phyloP scores from a whole-genome alignment of 2,113 vertebrate genomes.

The Calidris pygmaea region DNA sequence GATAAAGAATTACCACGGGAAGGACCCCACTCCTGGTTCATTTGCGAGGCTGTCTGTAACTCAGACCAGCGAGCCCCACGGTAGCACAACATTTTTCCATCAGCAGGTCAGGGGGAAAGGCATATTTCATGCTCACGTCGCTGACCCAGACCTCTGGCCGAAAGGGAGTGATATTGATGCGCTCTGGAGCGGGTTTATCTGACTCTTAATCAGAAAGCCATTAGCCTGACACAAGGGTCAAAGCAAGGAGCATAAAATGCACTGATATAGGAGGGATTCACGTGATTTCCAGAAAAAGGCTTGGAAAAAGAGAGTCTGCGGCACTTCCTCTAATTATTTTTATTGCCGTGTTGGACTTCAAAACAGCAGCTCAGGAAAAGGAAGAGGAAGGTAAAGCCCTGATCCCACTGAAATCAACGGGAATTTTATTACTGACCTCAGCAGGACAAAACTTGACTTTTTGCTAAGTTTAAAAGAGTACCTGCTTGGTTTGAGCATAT shows the following conservation, averaged over 20 bases:
- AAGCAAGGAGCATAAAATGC: conserved; percentile 9
- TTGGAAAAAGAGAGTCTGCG: conserved; percentile 28
- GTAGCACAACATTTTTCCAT: neutral
- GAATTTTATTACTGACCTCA: conserved; percentile 28
- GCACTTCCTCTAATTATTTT: conserved; percentile 61
- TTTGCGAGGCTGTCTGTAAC: neutral
- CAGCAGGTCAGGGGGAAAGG: neutral
- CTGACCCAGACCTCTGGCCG: neutral
- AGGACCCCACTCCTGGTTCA: neutral
- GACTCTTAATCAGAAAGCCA: conserved; percentile 34
- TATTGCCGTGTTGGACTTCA: conserved; percentile 42
- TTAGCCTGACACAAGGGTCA: conserved; percentile 53
- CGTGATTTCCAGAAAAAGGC: neutral
- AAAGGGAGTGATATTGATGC: neutral
- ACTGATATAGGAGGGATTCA: neutral
- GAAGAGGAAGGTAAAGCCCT: neutral
- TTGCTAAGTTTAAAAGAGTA: neutral
- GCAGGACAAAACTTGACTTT: neutral
- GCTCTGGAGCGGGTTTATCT: conserved; percentile 33
- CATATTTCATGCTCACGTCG: neutral
- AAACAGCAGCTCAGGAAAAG: conserved; percentile 38
- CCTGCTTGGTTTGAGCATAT: neutral
- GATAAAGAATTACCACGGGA: neutral
- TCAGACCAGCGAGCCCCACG: neutral
- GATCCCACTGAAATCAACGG: neutral